Base-by-base conservation (phyloP, 2,113 vertebrate genomes). In the Pungitius pungitius region DNA sequence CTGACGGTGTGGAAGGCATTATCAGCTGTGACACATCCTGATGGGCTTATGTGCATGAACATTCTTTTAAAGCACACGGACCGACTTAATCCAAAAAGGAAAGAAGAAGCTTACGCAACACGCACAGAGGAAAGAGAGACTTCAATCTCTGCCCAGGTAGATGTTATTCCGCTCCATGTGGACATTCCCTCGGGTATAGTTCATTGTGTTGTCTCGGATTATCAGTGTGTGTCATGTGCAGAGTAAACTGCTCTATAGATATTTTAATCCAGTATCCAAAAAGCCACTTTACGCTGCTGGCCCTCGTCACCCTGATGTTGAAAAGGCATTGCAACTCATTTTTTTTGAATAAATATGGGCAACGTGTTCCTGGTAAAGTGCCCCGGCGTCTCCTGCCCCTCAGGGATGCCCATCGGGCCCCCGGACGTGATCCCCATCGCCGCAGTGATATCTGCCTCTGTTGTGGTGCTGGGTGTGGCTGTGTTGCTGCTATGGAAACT, bases 401-500 rank as follows among this genome's bases (percentile, higher is more conserved):
- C 51, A 30, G 71, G 81, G 69, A 52, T 72, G 62, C 54, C 83
- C 72, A 22, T 27, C 80, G 85, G 75, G 20, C n/a, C 47, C 59
- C 82, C 67, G 9, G 75, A 84, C 9, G 76, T 87, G 77, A 83
- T 85, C 39, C 27, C 76, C 68, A 90, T 89, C 65, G 77, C 86
- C 2, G 78, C 77, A 26, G 73, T 51, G 73, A 73, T 79, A 54
- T 88, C 84, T 35, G 80, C 64, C 40, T 83, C 81, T 37, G 64
- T 77, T 39, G 74, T 78, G 70, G 37, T 71, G 64, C 59, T 4
- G 73, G 83, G 83, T 57, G 87, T 72, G 81, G 80, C 75, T 66
- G 30, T 68, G 27, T 27, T 77, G 83, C 82, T 91, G 87, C 89
- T 87, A 89, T 92, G 90, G 92, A 88, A 92, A 89, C 89, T 73